A percentile compares a stretch with the other conserved stretches of the same genome.
These are phyloP conservation scores for Sibirionetta formosa DNA, from an alignment of 2,797 vertebrate species.

Conservation along the genomic window DNA sequence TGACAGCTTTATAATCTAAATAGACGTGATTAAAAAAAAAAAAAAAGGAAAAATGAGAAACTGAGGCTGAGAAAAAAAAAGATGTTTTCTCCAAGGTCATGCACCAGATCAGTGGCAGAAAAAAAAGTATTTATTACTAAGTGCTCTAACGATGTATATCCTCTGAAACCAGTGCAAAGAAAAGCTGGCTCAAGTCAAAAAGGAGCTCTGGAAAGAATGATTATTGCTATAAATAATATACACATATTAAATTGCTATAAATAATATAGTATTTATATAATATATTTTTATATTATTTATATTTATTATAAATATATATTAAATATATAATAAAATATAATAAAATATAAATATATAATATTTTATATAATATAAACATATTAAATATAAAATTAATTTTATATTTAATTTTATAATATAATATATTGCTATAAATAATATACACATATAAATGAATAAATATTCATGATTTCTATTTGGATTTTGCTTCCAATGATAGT, in stretches of 20 bases:
- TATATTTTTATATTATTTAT: no score
- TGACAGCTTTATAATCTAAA: slow-evolving; percentile 6
- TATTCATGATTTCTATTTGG: background rate
- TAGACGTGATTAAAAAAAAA: background rate
- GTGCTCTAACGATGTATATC: background rate
- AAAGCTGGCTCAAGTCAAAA: background rate
- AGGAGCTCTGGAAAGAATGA: background rate
- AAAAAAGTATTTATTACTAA: background rate
- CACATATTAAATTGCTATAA: no score
- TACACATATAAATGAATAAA: background rate
- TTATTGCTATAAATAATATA: background rate
- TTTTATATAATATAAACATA: no score
- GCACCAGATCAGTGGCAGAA: background rate
- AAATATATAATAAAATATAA: no score
- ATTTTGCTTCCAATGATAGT: background rate
- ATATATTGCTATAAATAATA: no score
- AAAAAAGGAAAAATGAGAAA: background rate
- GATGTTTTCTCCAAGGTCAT: background rate
- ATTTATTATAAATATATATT: no score
- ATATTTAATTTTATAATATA: no score
- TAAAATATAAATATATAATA: no score
- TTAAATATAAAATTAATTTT: no score
- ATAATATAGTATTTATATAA: no score
- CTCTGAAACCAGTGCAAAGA: background rate
- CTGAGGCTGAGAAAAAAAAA: background rate